Base-by-base conservation (phyloP, 2,797 vertebrate species). In the Ispidina picta region DNA sequence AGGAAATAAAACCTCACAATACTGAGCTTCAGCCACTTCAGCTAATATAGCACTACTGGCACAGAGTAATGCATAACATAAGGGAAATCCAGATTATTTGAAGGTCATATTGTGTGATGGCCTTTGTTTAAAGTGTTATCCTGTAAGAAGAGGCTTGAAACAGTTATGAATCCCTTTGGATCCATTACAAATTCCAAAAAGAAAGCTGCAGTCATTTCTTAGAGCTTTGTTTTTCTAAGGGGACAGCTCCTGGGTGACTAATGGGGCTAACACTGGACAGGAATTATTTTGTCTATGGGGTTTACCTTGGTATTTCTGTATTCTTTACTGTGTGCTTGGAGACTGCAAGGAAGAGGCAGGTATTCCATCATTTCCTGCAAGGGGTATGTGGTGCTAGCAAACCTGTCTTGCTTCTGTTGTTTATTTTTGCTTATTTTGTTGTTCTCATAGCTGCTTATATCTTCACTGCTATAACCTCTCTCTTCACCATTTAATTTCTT, bases 361-460 rank as follows among this genome's bases (percentile, higher is more conserved):
- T 46, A 29, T 70, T 86, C 63, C 46, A 31, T 46, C 51, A 51
- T 58, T 81, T 78, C 51, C 12, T 60, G 66, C 54, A 48, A 60
- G 58, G 43, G 58, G 5, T 23, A 37, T 44, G n/a, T 44, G 39
- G 16, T 28, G 15, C 37, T 64, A 80, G 21, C 46, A 79, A 91
- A 82, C 11, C 26, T 70, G 25, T 28, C 64, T 39, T 33, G 35
- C 18, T 56, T 55, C 0, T 1, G 10, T 31, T 74, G 7, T 80
- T 89, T 56, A 48, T 43, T 59, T 68, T 63, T 60, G 26, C 41
- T 86, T 41, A 52, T 22, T 19, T 55, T 49, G 1, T 41, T 0
- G 0, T 58, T 78, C 60, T 82, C 14, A 8, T 51, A 0, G 0
- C 39, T 79, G 59, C n/a, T 81, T 49, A 0, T 52, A 49, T 37